A percentile compares a stretch with the other conserved stretches of the same genome.
phyloP scores from a whole-genome alignment of 1,140 invertebrate species.

The Nymphalis io region DNA sequence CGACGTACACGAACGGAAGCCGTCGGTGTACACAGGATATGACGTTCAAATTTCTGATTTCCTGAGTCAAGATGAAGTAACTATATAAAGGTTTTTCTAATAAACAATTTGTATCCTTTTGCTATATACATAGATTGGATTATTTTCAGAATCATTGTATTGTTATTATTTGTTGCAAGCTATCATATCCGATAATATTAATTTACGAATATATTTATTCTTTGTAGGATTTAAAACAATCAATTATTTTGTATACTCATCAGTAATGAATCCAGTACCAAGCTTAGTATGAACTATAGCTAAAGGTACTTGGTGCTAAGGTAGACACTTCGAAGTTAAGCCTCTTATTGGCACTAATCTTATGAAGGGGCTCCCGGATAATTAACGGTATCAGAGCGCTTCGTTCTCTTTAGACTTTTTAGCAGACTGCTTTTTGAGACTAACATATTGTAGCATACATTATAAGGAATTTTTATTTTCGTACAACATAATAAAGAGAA shows the following conservation, averaged over 20 bases:
- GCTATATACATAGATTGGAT: too few relatives aligned
- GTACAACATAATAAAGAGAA: not conserved
- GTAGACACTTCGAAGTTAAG: constrained; percentile 19
- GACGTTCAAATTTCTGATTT: constrained; percentile 71
- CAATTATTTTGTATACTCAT: constrained; percentile 6
- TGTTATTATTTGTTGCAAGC: too few relatives aligned
- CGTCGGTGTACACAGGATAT: constrained; percentile 68
- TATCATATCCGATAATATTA: too few relatives aligned
- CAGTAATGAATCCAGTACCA: constrained; percentile 3
- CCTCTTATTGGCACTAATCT: constrained; percentile 41
- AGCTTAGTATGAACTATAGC: too few relatives aligned
- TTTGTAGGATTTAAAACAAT: too few relatives aligned
- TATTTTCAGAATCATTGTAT: too few relatives aligned
- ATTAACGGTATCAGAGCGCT: constrained; percentile 35
- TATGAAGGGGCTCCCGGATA: constrained; percentile 36
- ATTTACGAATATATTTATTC: too few relatives aligned
- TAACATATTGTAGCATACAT: constrained; percentile 3
- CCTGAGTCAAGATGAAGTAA: constrained; percentile 37
- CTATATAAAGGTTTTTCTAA: not conserved
- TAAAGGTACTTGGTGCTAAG: constrained; percentile 2
- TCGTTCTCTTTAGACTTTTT: constrained; percentile 30
- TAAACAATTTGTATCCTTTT: not conserved
- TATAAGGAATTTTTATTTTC: not conserved
- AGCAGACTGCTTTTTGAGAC: not conserved
- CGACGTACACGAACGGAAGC: constrained; percentile 58